Conservation (phyloP, 2,888 invertebrate species). For the Oscheius onirici region DNA sequence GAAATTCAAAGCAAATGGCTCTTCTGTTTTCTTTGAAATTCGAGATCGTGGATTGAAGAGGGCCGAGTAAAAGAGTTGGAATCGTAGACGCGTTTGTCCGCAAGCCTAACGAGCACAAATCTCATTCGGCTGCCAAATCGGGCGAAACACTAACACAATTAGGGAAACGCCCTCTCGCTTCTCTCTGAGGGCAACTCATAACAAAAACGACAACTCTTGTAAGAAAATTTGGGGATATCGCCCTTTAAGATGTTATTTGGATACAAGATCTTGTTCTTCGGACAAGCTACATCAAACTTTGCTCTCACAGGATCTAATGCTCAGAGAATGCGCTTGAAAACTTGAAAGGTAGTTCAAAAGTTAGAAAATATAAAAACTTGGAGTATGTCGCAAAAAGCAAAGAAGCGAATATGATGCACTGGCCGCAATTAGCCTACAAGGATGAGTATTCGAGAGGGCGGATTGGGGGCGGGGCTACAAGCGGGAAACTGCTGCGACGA, state of each 20-base stretch:
- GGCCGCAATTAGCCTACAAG: conserved; percentile 23
- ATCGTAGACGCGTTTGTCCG: conserved; percentile 38
- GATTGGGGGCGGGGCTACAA: conserved; percentile 26
- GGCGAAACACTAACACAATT: conserved; percentile 33
- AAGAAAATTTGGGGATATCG: too few species aligned
- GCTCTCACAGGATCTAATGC: too few species aligned
- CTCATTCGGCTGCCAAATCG: conserved; percentile 31
- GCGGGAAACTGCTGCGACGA: conserved; percentile 20
- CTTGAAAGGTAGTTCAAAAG: not conserved
- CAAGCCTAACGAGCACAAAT: conserved; percentile 27
- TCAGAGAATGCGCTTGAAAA: too few species aligned
- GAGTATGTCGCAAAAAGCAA: not conserved
- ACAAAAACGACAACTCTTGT: not conserved
- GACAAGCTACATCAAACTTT: too few species aligned
- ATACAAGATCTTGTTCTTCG: too few species aligned
- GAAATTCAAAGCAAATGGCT: conserved; percentile 16
- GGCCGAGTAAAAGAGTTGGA: conserved; percentile 43
- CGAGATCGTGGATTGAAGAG: conserved; percentile 21
- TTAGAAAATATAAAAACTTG: not conserved
- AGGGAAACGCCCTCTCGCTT: conserved; percentile 23
- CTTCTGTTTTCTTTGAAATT: conserved; percentile 36
- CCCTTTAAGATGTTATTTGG: too few species aligned
- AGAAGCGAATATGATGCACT: conserved; percentile 19
- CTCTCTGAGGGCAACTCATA: conserved; percentile 11
- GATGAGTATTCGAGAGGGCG: conserved; percentile 23